Evolutionary conservation across 1,140 invertebrate species (phyloP).

Genomic region (Drosophila repletoides): DNA sequence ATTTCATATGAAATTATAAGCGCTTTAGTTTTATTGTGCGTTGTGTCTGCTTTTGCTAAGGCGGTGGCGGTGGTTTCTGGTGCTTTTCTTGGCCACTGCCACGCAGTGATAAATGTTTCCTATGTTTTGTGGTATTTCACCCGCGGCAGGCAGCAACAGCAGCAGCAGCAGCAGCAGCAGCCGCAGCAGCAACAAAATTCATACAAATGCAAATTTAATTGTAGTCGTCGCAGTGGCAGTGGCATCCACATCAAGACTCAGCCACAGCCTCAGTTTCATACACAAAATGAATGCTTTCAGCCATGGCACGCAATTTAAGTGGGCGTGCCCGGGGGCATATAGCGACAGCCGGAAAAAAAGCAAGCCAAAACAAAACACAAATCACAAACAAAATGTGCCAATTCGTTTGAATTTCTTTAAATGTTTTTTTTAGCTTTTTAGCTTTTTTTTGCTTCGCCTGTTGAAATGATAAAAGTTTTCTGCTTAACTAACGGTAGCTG

Average conservation of each 20-base stretch:
- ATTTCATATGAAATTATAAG: conserved; percentile 81
- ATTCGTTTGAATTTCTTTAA: conserved; percentile 78
- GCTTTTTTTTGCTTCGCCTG: conserved; percentile 31
- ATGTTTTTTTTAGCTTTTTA: conserved; percentile 39
- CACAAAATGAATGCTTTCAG: conserved; percentile 74
- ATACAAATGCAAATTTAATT: conserved; percentile 83
- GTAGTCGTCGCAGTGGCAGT: conserved; percentile 66
- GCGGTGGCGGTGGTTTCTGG: conserved; percentile 25
- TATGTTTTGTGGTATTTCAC: conserved; percentile 80
- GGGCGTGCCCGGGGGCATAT: conserved; percentile 70
- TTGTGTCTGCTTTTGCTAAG: conserved; percentile 37
- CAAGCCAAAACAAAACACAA: conserved; percentile 16
- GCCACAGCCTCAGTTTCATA: conserved; percentile 5
- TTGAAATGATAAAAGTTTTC: conserved; percentile 38
- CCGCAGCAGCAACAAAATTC: conserved; percentile 42
- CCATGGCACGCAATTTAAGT: conserved; percentile 82
- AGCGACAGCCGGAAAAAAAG: conserved; percentile 10
- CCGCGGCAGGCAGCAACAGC: conserved; percentile 51
- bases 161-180: conserved; percentile 18
- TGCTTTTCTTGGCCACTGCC: conserved; percentile 37
- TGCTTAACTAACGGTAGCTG: conserved; percentile 35
- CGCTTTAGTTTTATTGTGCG: conserved; percentile 79
- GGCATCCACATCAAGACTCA: conserved; percentile 39
- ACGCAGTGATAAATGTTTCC: conserved; percentile 82
- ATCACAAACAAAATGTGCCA: conserved; percentile 50